phyloP scores from a whole-genome alignment of 2,888 invertebrate genomes.

The Mamestra brassicae region DNA sequence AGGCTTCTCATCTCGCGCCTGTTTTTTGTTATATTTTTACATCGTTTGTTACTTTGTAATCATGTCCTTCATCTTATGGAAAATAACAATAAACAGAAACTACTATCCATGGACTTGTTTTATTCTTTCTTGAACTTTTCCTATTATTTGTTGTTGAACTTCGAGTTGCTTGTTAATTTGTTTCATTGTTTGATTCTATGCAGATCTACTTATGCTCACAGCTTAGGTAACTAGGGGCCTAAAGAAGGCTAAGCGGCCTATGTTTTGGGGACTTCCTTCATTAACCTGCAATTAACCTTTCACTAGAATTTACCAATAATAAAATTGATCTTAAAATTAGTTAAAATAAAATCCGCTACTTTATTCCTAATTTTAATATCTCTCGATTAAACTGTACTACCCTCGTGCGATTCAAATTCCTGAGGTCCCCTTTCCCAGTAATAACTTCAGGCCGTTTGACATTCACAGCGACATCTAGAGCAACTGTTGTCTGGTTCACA shows the following conservation, averaged over 20 bases:
- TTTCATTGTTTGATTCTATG: neutral
- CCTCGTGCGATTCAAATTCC: constrained; percentile 31
- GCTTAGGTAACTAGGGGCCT: too few species aligned
- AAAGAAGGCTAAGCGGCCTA: too few species aligned
- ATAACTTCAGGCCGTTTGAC: constrained; percentile 42
- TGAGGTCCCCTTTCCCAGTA: constrained; percentile 26
- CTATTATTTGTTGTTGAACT: neutral
- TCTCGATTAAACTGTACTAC: neutral
- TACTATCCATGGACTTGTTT: neutral
- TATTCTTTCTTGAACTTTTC: neutral
- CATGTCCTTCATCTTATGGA: neutral
- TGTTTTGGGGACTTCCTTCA: too few species aligned
- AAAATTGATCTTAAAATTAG: neutral
- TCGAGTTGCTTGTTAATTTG: neutral
- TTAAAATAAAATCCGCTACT: too few species aligned
- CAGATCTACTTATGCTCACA: too few species aligned
- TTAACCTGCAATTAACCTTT: neutral
- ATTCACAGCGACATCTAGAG: constrained; percentile 48
- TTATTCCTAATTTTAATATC: neutral
- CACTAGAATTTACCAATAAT: neutral
- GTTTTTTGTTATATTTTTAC: neutral
- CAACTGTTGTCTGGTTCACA: constrained; percentile 41
- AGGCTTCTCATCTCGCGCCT: neutral
- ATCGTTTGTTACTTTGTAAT: neutral
- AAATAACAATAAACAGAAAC: constrained; percentile 1